A percentile compares a stretch with the other conserved stretches of the same genome.
phyloP scores from a whole-genome alignment of 2,113 vertebrate genomes.

The Rhea pennata region DNA sequence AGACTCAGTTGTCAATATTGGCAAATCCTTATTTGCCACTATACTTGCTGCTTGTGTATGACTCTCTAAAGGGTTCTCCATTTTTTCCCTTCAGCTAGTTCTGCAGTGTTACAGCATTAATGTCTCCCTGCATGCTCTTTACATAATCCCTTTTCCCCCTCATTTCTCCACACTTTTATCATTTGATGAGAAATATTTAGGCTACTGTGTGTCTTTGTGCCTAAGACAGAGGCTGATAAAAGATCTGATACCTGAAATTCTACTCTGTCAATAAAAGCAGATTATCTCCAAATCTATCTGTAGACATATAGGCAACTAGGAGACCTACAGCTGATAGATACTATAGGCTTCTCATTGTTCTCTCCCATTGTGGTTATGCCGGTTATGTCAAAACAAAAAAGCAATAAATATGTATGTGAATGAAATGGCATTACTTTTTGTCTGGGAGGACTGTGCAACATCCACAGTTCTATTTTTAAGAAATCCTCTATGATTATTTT shows the following conservation, averaged over 20 bases:
- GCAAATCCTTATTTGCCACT: neutral
- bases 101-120: neutral
- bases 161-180: neutral
- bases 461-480: constrained; percentile 6
- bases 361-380: neutral
- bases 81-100: neutral
- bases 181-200: constrained; percentile 4
- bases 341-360: neutral
- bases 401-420: neutral
- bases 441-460: neutral
- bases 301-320: neutral
- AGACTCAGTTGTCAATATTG: neutral
- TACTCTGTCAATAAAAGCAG: neutral
- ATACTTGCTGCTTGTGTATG: neutral
- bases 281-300: neutral
- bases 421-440: neutral
- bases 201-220: neutral
- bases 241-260: neutral
- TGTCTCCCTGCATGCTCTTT: neutral
- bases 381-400: neutral
- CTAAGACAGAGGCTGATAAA: neutral
- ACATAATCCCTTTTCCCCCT: neutral
- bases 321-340: neutral
- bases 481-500: neutral
- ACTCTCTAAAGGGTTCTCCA: neutral